phyloP scores from a whole-genome alignment of 1,140 invertebrate species.

The Cydia pomonella region DNA sequence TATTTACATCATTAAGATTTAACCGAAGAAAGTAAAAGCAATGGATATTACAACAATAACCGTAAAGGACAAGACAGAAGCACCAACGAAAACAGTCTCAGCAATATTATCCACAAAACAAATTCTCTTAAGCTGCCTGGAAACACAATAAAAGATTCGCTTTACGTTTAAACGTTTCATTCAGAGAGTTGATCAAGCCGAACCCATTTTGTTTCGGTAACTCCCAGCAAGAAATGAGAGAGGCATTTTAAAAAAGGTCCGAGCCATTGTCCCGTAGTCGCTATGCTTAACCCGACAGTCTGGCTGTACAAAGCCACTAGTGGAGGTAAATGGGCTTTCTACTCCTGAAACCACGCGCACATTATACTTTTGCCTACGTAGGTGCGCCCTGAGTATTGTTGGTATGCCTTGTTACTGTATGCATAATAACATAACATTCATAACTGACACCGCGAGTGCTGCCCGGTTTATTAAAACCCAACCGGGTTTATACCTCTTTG shows the following conservation, averaged over 20 bases:
- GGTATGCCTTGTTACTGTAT: slow-evolving; percentile 54
- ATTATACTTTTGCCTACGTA: slow-evolving; percentile 54
- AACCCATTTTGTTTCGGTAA: slow-evolving; percentile 50
- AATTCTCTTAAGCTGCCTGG: slow-evolving; percentile 25
- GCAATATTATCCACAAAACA: slow-evolving; percentile 31
- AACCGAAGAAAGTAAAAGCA: not conserved
- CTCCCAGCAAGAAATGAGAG: slow-evolving; percentile 50
- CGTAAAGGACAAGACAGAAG: slow-evolving; percentile 28
- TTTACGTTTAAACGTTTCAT: slow-evolving; percentile 39
- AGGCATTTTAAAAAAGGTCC: slow-evolving; percentile 60
- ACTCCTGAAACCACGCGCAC: slow-evolving; percentile 52
- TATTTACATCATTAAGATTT: not conserved
- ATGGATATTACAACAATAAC: slow-evolving; percentile 25
- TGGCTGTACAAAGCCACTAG: slow-evolving; percentile 63
- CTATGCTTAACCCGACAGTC: slow-evolving; percentile 64
- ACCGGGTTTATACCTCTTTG: slow-evolving; percentile 51
- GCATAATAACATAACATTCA: slow-evolving; percentile 61
- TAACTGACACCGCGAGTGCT: slow-evolving; percentile 53
- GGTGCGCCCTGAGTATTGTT: slow-evolving; percentile 45
- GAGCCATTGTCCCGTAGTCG: slow-evolving; percentile 56
- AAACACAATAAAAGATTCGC: slow-evolving; percentile 33
- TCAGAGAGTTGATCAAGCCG: slow-evolving; percentile 43
- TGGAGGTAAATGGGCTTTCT: slow-evolving; percentile 67
- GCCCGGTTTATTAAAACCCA: slow-evolving; percentile 58
- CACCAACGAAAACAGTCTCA: slow-evolving; percentile 24